Conservation (phyloP, 2,113 vertebrate genomes). For the Ceyx melanurus region DNA sequence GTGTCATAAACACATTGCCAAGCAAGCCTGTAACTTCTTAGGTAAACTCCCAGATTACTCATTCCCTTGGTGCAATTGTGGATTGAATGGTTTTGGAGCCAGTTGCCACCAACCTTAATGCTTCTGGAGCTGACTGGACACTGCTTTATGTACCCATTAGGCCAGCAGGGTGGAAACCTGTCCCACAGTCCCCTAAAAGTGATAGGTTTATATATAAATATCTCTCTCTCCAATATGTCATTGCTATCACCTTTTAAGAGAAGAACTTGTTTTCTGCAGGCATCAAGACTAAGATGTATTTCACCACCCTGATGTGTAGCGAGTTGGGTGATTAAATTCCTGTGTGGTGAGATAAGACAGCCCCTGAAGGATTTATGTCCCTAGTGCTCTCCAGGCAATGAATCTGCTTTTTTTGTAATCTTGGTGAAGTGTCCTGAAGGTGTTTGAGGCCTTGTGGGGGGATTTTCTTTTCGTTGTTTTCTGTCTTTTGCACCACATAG, state of each 20-base stretch:
- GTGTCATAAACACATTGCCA: neutral
- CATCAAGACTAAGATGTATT: constrained; percentile 15
- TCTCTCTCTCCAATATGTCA: neutral
- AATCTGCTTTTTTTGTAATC: neutral
- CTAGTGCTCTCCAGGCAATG: neutral
- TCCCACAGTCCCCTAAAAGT: neutral
- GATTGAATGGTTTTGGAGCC: neutral
- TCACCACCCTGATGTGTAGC: neutral
- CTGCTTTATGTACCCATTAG: neutral
- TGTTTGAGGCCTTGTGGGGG: neutral
- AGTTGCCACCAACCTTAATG: neutral
- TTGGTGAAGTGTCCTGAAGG: neutral
- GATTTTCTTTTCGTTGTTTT: neutral
- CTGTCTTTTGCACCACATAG: neutral
- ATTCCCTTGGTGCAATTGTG: neutral
- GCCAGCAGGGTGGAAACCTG: neutral
- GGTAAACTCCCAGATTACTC: neutral
- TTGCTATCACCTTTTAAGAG: neutral
- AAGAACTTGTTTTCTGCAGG: constrained; percentile 13
- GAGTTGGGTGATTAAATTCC: constrained; percentile 48
- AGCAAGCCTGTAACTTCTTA: neutral
- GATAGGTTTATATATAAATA: neutral
- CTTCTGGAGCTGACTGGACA: neutral
- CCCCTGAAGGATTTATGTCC: constrained; percentile 30
- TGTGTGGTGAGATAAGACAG: constrained; percentile 33